Evolutionary conservation across 2,797 vertebrate genomes (phyloP).

Genomic region (Chelonia mydas): DNA sequence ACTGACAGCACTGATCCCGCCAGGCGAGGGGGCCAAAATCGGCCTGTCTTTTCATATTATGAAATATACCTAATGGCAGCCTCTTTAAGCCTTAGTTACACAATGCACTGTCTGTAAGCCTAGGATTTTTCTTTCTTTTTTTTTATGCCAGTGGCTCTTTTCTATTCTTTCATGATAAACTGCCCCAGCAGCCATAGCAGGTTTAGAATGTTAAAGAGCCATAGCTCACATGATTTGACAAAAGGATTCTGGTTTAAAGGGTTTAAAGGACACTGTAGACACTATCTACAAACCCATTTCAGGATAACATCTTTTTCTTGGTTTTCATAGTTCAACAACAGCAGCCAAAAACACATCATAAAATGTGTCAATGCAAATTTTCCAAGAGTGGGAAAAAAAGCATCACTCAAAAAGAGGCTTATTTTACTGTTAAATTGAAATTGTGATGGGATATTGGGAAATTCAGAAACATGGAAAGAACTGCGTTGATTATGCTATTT

Average conservation of each 20-base stretch:
- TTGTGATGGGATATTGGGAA: accelerated
- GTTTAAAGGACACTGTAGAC: constrained; percentile 66
- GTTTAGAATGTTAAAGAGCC: constrained; percentile 82
- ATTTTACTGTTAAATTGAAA: accelerated
- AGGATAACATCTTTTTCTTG: constrained; percentile 2
- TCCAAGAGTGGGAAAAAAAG: neutral
- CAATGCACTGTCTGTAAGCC: constrained; percentile 75
- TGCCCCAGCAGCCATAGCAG: constrained; percentile 75
- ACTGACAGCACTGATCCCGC: constrained; percentile 83
- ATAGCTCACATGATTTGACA: constrained; percentile 77
- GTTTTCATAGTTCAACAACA: constrained; percentile 16
- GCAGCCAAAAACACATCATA: constrained; percentile 58
- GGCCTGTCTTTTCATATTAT: constrained; percentile 84
- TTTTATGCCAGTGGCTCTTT: constrained; percentile 75
- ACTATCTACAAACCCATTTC: constrained; percentile 43
- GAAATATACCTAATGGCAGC: constrained; percentile 80
- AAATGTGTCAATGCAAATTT: constrained; percentile 71
- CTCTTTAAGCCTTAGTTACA: constrained; percentile 59
- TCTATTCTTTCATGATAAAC: constrained; percentile 78
- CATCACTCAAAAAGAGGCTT: neutral
- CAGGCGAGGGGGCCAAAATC: constrained; percentile 78
- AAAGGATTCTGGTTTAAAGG: constrained; percentile 75
- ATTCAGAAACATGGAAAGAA: neutral
- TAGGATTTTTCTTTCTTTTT: constrained; percentile 58
- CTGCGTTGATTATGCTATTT: neutral